Percentiles rank a stretch among this genome's conserved stretches.
These are phyloP conservation scores for Lucifuga dentata DNA, from an alignment of 2,113 vertebrate genomes.

Conservation along the genomic window DNA sequence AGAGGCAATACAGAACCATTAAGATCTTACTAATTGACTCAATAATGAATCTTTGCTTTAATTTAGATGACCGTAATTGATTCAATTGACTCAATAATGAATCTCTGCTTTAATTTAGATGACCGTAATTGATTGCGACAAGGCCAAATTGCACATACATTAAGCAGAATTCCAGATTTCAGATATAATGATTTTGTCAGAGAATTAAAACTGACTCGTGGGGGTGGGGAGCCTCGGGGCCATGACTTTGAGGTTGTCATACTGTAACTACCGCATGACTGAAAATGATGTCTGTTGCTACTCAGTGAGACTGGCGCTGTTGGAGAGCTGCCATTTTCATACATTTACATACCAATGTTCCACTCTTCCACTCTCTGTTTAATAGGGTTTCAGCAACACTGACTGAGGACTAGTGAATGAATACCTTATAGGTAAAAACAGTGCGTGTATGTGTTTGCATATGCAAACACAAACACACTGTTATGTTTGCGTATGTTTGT, in stretches of 20 bases:
- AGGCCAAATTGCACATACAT: slow-evolving; percentile 58
- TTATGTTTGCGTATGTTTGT: background rate
- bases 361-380: slow-evolving; percentile 39
- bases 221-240: slow-evolving; percentile 36
- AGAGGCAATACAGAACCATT: background rate
- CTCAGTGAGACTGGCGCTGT: slow-evolving; percentile 6
- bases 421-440: slow-evolving; percentile 35
- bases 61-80: slow-evolving; percentile 62
- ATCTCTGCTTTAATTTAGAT: slow-evolving; percentile 58
- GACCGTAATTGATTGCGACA: slow-evolving; percentile 54
- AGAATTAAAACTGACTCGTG: slow-evolving; percentile 42
- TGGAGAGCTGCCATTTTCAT: slow-evolving; percentile 54
- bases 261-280: background rate
- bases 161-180: slow-evolving; percentile 47
- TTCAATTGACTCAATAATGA: slow-evolving; percentile 64
- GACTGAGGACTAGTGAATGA: slow-evolving; percentile 31
- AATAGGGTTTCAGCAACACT: slow-evolving; percentile 45
- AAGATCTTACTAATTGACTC: slow-evolving; percentile 52
- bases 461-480: background rate
- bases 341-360: slow-evolving; percentile 66
- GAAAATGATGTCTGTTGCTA: slow-evolving; percentile 24
- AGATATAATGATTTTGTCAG: slow-evolving; percentile 57
- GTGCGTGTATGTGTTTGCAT: background rate
- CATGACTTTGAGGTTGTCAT: slow-evolving; percentile 22
- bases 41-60: slow-evolving; percentile 55